These are phyloP conservation scores for Helleia helle DNA, from an alignment of 2,888 invertebrate genomes.

Conservation along the genomic window DNA sequence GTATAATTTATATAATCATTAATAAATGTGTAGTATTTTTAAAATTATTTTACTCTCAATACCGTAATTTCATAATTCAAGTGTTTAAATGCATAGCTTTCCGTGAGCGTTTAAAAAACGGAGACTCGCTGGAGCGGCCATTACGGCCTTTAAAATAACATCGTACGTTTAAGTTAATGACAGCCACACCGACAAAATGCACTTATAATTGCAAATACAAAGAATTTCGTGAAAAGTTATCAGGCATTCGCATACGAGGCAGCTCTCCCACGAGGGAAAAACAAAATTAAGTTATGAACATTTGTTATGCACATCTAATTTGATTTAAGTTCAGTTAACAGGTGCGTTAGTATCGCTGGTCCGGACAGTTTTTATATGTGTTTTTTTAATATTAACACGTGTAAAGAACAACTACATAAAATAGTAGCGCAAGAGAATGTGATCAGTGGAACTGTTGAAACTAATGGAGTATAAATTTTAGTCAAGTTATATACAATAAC, in stretches of 20 bases:
- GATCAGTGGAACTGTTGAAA: too few species aligned
- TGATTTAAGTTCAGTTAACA: constrained; percentile 5
- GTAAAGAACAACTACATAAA: too few species aligned
- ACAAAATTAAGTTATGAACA: constrained; percentile 9
- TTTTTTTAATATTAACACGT: too few species aligned
- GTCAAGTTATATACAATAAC: too few species aligned
- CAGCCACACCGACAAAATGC: constrained; percentile 70
- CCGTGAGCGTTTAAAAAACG: constrained; percentile 53
- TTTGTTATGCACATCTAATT: constrained; percentile 3
- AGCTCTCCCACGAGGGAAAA: constrained; percentile 38
- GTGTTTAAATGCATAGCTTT: constrained; percentile 74
- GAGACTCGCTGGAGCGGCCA: constrained; percentile 56
- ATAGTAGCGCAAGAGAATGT: too few species aligned
- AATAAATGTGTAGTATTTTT: constrained; percentile 4
- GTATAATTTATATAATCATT: constrained; percentile 5
- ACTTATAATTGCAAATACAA: constrained; percentile 70
- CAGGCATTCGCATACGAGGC: constrained; percentile 45
- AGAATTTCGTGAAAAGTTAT: constrained; percentile 70
- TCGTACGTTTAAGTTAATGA: constrained; percentile 74
- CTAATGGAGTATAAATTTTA: too few species aligned
- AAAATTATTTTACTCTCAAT: constrained; percentile 53
- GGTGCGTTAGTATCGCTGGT: too few species aligned
- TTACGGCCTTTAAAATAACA: constrained; percentile 72
- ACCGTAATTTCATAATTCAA: constrained; percentile 72
- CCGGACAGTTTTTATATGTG: too few species aligned